Base-by-base conservation (phyloP, 2,797 vertebrate species). In the Cossypha niveicapilla region DNA sequence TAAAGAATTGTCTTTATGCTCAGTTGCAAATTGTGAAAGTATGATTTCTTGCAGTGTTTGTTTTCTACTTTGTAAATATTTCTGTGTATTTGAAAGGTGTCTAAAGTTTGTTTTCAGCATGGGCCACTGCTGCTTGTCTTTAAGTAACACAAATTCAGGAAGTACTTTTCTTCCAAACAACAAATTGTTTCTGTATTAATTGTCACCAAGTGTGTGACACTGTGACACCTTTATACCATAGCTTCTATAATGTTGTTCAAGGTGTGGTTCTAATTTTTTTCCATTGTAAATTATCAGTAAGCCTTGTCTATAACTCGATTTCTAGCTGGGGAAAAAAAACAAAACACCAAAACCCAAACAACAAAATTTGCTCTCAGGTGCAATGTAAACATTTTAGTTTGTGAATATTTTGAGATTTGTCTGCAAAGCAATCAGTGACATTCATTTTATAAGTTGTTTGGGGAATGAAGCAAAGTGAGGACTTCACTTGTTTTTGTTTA, bases 251-350 rank as follows among this genome's bases (percentile, higher is more conserved):
- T 45, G 39, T 41, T 73, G 7, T 25, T 78, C 21, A 60, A n/a
- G 18, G 13, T 47, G 23, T 18, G 8, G 3, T 70, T 82, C 13
- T 63, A 22, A 21, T 42, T 39, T 73, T 50, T 86, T 73, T 15
- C 13, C 16, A 4, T 48, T 76, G 8, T 53, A 63, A 83, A 42
- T 68, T 23, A 13, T 35, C 32, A 10, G 5, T 65, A 54, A 83
- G 22, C 7, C 8, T 48, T 3, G 3, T 66, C 45, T 57, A 6
- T 57, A 68, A 48, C 18, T 58, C 0, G 0, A 3, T 18, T 70
- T 86, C 58, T 47, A 18, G 27, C n/a, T 41, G 18, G 18, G 34
- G 1, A 4, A 28, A 21, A 28, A 44, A 27, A 32, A 6, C 2
- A 47, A 24, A 47, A 13, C 18, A 45, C 4, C 11, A 48, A 45